Conservation (phyloP, 2,888 invertebrate species). For the Heliconius ismenius region DNA sequence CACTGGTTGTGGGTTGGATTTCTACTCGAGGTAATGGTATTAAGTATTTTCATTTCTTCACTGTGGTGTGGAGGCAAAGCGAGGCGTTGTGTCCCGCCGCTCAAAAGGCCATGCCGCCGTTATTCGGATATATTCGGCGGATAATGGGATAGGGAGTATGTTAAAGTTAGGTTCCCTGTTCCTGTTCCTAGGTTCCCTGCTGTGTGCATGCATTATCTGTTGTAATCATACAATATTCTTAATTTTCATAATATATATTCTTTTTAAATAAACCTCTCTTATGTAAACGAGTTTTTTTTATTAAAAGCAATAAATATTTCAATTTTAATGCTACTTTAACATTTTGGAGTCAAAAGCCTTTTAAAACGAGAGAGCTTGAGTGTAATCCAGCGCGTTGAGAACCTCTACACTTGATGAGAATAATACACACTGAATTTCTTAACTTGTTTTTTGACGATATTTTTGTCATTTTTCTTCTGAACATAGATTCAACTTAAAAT, state of each 20-base stretch:
- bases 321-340: constrained; percentile 14
- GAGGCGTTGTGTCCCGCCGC: too few species aligned
- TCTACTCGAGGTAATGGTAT: too few species aligned
- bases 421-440: constrained; percentile 26
- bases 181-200: too few species aligned
- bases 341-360: constrained; percentile 33
- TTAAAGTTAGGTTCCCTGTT: too few species aligned
- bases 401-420: constrained; percentile 25
- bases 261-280: neutral
- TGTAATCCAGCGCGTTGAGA: constrained; percentile 31
- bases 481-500: neutral
- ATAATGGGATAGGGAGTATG: too few species aligned
- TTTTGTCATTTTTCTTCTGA: neutral
- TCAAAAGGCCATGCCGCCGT: too few species aligned
- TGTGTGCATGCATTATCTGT: too few species aligned
- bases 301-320: constrained; percentile 8
- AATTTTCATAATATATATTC: neutral
- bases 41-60: too few species aligned
- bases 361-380: constrained; percentile 32
- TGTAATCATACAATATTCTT: neutral
- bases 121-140: too few species aligned
- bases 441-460: constrained; percentile 2
- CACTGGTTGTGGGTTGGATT: too few species aligned
- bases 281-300: neutral
- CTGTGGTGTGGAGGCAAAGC: too few species aligned